A percentile compares a stretch with the other conserved stretches of the same genome.
Conservation (phyloP, 35 echinoderm and acorn worm genomes). For the Heliocidaris tuberculata region DNA sequence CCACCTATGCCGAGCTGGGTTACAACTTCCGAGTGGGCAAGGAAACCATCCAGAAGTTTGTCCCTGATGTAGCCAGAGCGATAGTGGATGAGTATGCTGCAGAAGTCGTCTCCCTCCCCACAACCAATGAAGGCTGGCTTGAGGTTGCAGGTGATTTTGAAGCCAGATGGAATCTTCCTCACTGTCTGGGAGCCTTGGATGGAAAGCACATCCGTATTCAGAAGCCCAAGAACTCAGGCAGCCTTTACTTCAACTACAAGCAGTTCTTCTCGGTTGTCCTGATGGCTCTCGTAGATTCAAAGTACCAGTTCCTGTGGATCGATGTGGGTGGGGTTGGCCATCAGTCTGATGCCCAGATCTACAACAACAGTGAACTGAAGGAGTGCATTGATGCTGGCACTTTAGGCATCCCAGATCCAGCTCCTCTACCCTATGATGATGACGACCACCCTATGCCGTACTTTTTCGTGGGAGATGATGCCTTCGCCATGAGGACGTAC, state of each 20-base stretch:
- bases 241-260: too few relatives aligned
- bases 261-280: too few relatives aligned
- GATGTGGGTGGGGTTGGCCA: too few relatives aligned
- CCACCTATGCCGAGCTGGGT: conserved; percentile 17
- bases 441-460: conserved; percentile 35
- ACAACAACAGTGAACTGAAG: too few relatives aligned
- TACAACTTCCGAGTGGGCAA: conserved; percentile 34
- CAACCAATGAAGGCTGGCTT: conserved; percentile 15
- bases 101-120: conserved; percentile 33
- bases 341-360: too few relatives aligned
- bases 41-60: conserved; percentile 35
- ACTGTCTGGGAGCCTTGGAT: conserved; percentile 58
- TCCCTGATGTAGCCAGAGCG: conserved; percentile 31
- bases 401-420: conserved; percentile 33
- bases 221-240: too few relatives aligned
- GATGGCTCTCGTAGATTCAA: too few relatives aligned
- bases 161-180: conserved; percentile 57
- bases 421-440: neutral
- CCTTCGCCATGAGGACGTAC: conserved; percentile 45
- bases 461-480: conserved; percentile 52
- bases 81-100: conserved; percentile 31
- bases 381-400: conserved; percentile 26
- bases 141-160: conserved; percentile 27
- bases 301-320: too few relatives aligned
- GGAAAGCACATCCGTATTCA: too few relatives aligned